These are phyloP conservation scores for Laterallus jamaicensis DNA, from an alignment of 2,113 vertebrate species.

Conservation along the genomic window DNA sequence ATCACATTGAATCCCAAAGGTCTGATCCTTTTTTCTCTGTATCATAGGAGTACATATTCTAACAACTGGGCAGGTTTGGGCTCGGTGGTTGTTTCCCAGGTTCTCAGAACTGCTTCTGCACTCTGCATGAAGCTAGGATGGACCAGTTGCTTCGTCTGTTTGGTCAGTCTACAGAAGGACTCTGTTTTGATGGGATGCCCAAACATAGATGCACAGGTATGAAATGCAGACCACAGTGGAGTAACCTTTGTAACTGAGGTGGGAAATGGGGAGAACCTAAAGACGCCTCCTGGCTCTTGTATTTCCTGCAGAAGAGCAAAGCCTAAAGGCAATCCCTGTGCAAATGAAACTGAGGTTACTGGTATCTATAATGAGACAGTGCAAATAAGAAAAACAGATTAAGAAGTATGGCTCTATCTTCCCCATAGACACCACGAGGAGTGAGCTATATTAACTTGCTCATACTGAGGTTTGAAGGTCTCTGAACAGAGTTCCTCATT, in stretches of 20 bases:
- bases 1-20: neutral
- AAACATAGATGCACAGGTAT: neutral
- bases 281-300: neutral
- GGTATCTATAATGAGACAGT: neutral
- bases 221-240: neutral
- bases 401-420: neutral
- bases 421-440: too few relatives aligned
- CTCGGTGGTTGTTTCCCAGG: neutral
- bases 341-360: neutral
- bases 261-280: neutral
- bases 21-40: neutral
- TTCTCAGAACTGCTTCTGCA: neutral
- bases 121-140: neutral
- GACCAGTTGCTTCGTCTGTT: neutral
- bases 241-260: neutral
- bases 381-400: neutral
- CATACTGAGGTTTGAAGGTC: neutral
- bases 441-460: neutral
- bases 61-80: neutral
- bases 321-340: neutral
- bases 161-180: neutral
- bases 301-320: neutral
- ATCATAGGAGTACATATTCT: rapidly evolving
- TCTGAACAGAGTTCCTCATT: neutral
- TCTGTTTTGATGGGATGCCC: neutral